phyloP scores from a whole-genome alignment of 2,113 vertebrate genomes.

The Archocentrus centrarchus region DNA sequence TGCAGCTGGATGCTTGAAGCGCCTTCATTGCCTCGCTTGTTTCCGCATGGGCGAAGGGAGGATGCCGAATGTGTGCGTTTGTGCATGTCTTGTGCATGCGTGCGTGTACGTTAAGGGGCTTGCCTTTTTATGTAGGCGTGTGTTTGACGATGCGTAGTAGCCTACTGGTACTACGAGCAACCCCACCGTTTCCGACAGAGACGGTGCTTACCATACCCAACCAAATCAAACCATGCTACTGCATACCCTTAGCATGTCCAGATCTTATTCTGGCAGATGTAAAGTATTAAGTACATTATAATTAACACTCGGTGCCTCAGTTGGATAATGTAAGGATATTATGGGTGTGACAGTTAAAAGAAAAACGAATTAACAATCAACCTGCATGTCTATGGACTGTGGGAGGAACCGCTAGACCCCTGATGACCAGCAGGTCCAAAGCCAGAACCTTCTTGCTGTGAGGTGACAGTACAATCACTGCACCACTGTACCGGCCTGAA shows the following conservation, averaged over 20 bases:
- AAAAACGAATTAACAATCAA: too few species aligned
- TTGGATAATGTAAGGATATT: not conserved
- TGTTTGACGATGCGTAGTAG: conserved; percentile 40
- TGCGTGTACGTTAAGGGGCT: conserved; percentile 36
- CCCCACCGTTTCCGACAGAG: conserved; percentile 27
- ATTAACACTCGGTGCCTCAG: not conserved
- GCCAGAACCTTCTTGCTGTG: not conserved
- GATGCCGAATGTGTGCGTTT: conserved; percentile 17
- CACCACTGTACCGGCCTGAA: not conserved
- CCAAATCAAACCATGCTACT: not conserved
- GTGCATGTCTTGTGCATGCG: conserved; percentile 5
- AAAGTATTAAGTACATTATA: not conserved
- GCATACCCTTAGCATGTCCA: not conserved
- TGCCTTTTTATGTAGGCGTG: conserved; percentile 49
- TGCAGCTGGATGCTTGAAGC: conserved; percentile 30
- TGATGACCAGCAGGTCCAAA: not conserved
- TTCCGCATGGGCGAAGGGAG: conserved; percentile 61
- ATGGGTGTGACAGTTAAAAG: not conserved
- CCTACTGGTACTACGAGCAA: conserved; percentile 26
- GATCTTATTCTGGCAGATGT: not conserved
- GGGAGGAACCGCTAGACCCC: not conserved
- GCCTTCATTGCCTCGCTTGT: conserved; percentile 15
- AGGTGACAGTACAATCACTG: not conserved
- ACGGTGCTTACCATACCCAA: not conserved
- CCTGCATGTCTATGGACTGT: not conserved